Percentiles rank a stretch among this genome's conserved stretches.
These are phyloP conservation scores for Congeria kusceri DNA, from an alignment of 2,888 invertebrate genomes.

Conservation along the genomic window DNA sequence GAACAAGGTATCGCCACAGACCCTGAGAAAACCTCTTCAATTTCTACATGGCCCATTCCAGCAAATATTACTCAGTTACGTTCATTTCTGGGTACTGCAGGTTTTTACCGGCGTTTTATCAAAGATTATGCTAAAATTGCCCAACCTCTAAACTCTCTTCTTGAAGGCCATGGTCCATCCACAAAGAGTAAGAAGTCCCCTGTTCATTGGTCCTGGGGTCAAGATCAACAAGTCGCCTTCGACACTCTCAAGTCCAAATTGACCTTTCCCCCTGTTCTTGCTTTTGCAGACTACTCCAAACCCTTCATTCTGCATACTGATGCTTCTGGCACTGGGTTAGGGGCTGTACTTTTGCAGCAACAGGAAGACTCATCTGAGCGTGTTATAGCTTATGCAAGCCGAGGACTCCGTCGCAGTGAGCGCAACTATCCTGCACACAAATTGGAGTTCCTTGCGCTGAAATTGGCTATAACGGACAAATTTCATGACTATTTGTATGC, in stretches of 20 bases:
- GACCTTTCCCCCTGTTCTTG: conserved; percentile 26
- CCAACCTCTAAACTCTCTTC: conserved; percentile 19
- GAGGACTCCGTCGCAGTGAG: conserved; percentile 36
- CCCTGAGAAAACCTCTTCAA: conserved; percentile 12
- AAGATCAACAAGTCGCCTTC: conserved; percentile 29
- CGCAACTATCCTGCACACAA: conserved; percentile 49
- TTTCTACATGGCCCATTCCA: conserved; percentile 9
- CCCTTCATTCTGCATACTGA: conserved; percentile 42
- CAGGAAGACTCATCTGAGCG: conserved; percentile 14
- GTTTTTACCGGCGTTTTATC: conserved; percentile 24
- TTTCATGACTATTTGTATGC: conserved; percentile 51
- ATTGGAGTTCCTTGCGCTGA: conserved; percentile 39
- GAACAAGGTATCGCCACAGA: conserved; percentile 19
- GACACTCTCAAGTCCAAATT: conserved; percentile 35
- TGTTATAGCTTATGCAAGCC: conserved; percentile 46
- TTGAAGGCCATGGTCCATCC: conserved; percentile 10
- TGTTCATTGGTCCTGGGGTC: conserved; percentile 34
- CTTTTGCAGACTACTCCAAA: conserved; percentile 41
- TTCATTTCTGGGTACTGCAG: conserved; percentile 25
- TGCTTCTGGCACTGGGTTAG: conserved; percentile 8
- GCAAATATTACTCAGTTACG: background rate
- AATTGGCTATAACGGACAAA: conserved; percentile 56
- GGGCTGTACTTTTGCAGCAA: conserved; percentile 12
- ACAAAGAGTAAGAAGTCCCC: conserved; percentile 6
- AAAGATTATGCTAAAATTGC: conserved; percentile 22